These are phyloP conservation scores for Diplodus sargus DNA, from an alignment of 2,797 vertebrate species.

Conservation along the genomic window DNA sequence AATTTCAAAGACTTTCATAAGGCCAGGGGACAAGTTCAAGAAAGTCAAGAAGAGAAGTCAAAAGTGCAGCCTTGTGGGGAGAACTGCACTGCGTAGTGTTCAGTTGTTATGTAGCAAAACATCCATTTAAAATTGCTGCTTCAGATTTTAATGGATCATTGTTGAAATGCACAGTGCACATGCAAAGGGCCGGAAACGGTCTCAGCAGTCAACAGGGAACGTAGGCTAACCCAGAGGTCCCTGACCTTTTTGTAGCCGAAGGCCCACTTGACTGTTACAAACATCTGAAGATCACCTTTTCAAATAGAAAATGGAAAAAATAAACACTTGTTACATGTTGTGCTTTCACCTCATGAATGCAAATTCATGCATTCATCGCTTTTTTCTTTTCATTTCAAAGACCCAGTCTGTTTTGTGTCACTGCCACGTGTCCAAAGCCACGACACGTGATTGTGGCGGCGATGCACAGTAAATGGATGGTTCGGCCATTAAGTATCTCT, in stretches of 20 bases:
- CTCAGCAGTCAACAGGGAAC: conserved; percentile 31
- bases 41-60: conserved; percentile 13
- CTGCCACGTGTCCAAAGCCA: neutral
- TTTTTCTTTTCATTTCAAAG: no score
- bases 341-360: no score
- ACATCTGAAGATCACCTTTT: no score
- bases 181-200: neutral
- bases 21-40: neutral
- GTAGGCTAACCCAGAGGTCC: no score
- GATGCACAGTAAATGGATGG: neutral
- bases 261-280: no score
- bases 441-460: no score
- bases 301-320: neutral
- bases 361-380: no score
- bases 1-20: conserved; percentile 19
- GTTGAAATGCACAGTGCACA: neutral
- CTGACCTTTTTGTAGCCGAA: no score
- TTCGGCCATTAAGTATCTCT: neutral
- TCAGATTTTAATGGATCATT: conserved; percentile 11
- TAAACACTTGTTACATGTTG: neutral
- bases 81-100: neutral
- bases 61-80: neutral
- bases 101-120: conserved; percentile 4
- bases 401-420: no score
- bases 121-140: neutral